These are phyloP conservation scores for Dusona sp. DNA, from an alignment of 2,888 invertebrate genomes.

Conservation along the genomic window DNA sequence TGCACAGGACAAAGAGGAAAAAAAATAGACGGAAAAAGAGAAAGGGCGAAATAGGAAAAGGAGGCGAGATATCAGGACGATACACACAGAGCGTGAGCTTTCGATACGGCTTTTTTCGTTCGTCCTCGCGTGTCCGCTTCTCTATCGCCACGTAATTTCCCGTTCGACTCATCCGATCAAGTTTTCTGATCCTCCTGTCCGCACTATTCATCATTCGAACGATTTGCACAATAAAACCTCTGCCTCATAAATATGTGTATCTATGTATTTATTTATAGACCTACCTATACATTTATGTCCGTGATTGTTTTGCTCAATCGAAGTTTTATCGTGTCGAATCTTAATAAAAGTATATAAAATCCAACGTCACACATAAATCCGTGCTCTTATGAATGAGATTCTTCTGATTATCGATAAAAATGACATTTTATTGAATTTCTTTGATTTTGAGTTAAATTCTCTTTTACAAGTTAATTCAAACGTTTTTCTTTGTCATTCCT, in stretches of 20 bases:
- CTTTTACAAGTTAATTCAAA: not conserved
- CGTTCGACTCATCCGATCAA: slow-evolving; percentile 57
- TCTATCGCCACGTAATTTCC: slow-evolving; percentile 54
- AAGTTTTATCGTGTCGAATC: slow-evolving; percentile 19
- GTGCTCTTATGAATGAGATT: not conserved
- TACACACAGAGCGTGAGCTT: slow-evolving; percentile 49
- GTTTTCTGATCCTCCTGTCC: slow-evolving; percentile 55
- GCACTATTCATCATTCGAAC: slow-evolving; percentile 45
- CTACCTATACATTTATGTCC: not conserved
- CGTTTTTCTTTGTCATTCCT: not conserved
- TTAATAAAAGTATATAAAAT: slow-evolving; percentile 8
- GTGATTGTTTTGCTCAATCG: slow-evolving; percentile 6
- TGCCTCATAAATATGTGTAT: slow-evolving; percentile 2
- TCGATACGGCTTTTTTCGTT: slow-evolving; percentile 56
- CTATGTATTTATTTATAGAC: not conserved
- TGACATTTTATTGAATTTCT: not conserved
- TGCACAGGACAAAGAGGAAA: slow-evolving; percentile 35
- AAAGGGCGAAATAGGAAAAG: slow-evolving; percentile 14
- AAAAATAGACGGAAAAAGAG: not conserved
- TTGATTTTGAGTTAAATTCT: not conserved
- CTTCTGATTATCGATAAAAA: not conserved
- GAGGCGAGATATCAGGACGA: slow-evolving; percentile 28
- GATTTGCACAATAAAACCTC: slow-evolving; percentile 18
- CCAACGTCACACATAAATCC: not conserved
- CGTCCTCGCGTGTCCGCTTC: slow-evolving; percentile 49